Evolutionary conservation across 1,140 invertebrate genomes (phyloP), one percentile per base, ranked within the genome.

Genomic region (Ephestia elutella): DNA sequence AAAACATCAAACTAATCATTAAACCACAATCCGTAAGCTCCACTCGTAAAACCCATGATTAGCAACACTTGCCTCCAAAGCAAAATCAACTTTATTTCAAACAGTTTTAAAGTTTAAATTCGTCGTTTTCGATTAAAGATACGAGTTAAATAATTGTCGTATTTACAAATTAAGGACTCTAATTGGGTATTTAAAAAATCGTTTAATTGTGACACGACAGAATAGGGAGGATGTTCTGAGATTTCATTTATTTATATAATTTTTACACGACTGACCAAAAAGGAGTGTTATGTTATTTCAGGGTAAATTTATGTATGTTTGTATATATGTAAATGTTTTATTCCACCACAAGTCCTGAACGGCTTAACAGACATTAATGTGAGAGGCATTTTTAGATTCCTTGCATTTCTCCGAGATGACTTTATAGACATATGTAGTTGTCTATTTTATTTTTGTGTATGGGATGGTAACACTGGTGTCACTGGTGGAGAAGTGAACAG

Each of bases 131-230:
- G n/a, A 17, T n/a, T 44, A 1, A n/a, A 44, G 38, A 44, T 44
- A 44, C 38, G n/a, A 44, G 38, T 44, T 44, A 44, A 44, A 44
- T 44, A 44, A 53, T 53, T 25, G 49, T 49, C 55, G 49, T 15
- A 60, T 17, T 57, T 68, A 68, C 70, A 66, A 71, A 71, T 71
- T 71, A 71, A 71, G 57, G 57, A 63, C 57, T 56, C 66, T 68
- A 71, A 71, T 71, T 66, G 63, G 65, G 63, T 62, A 63, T 68
- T 68, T 71, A 66, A 71, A 71, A 68, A 68, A 66, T 65, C 56
- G 64, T 66, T 53, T 68, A 66, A 71, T 65, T 71, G 66, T 57
- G 35, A 21, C 18, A 32, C 49, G 59, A 60, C 61, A 68, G 63
- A 59, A 49, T 62, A 56, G 7, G 38, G 21, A 50, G 60, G 70